Base-by-base conservation (phyloP, 2,113 vertebrate genomes). In the Microcebus jonahi region DNA sequence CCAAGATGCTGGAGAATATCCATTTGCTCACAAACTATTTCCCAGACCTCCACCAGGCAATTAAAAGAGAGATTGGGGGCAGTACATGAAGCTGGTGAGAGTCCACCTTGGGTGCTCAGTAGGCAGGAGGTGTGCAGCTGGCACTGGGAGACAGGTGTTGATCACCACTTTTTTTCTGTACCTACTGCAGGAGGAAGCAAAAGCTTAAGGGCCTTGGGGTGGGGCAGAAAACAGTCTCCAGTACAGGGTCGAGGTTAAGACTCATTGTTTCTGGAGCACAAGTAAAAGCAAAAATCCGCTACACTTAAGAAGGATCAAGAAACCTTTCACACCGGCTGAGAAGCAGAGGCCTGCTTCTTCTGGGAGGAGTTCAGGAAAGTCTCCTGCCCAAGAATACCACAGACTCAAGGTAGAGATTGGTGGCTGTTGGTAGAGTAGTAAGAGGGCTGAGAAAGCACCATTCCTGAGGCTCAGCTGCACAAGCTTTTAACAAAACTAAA, bases 291-390 rank as follows among this genome's bases (percentile, higher is more conserved):
- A 55, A 79, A 45, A 55, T 36, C 27, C 13, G 75, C 23, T 34
- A 21, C 5, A 48, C n/a, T 36, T 36, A 23, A 68, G 12, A 48
- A 57, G 59, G 7, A 45, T 50, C 10, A 61, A 55, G 8, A 45
- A 53, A 39, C 1, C 1, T 1, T 42, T n/a, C 39, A 65, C 4
- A 61, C 59, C 0, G 8, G 0, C 31, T 53, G 20, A 55, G 29
- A 79, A 83, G 12, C 8, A 68, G 27, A 57, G 50, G 17, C 2
- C 68, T 36, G 15, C 13, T 67, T 12, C 48, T 84, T 79, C 2
- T 34, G 2, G 36, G n/a, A 57, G 45, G 29, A 36, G 57, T 14
- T 67, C 39, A 27, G 63, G 31, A 42, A 84, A 67, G 3, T 50
- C 13, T 36, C 25, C 34, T 50, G 27, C 12, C 7, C 17, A 31